Evolutionary conservation across 1,140 invertebrate species (phyloP), one percentile per base, ranked within the genome.

Genomic region (Aphidius gifuensis): DNA sequence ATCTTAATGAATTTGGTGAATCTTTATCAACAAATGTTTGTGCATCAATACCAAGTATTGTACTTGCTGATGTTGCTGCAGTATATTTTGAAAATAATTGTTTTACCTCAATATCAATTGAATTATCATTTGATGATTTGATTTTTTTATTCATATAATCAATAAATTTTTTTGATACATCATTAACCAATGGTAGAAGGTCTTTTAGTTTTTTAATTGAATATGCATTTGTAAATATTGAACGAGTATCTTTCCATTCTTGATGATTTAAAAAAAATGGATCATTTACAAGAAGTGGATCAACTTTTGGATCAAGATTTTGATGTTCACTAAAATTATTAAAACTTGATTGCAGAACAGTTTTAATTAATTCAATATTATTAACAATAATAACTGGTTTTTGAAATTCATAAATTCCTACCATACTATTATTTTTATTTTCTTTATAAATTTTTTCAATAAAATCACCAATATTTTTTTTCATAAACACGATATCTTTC

Each of bases 351-450:
- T 76, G 68, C 0, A 80, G 8, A 1, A 80, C 66, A 8, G 48
- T 72, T 56, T 78, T 75, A 0, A 80, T 64, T 0, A 80, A 38
- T 59, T 77, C 71, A 3, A 73, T 74, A 58, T 81, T 74, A 11
- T 74, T 66, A 0, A 80, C 6, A 6, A 82, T 16, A 4, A 80
- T 58, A 6, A 59, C 53, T 0, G 77, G 77, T 1, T 23, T 67
- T n/a, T 47, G 64, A 32, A 74, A 66, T 5, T 72, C 53, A 57
- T 73, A 80, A 39, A 75, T 73, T 1, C 77, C 77, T 0, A 74
- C 64, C 69, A 74, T 73, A 54, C 71, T 74, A 3, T 11, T 8
- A 9, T 67, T 43, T 6, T 56, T 21, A 44, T 61, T 7, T 3
- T 46, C 56, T 0, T 69, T 50, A 58, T 76, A 69, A n/a, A 66